Percentiles rank a stretch among this genome's conserved stretches.
Evolutionary conservation across 1,140 invertebrate genomes (phyloP).

Genomic region (Saccostrea echinata): DNA sequence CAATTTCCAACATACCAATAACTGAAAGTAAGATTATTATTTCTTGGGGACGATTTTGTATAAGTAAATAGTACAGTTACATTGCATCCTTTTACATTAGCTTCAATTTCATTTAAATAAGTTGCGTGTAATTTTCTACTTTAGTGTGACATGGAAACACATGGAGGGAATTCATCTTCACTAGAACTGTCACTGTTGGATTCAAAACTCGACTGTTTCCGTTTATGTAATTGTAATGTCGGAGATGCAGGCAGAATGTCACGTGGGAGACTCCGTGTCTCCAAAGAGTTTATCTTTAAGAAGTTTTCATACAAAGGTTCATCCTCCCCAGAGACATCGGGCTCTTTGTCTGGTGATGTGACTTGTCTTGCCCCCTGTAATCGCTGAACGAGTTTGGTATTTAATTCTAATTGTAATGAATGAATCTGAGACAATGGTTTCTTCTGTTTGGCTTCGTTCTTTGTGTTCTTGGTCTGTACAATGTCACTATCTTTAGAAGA

Average conservation of each 20-base stretch:
- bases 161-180: not conserved
- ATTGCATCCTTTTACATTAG: too few relatives aligned
- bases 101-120: too few relatives aligned
- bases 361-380: not conserved
- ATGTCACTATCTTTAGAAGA: not conserved
- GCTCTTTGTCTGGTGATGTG: not conserved
- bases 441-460: not conserved
- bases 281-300: not conserved
- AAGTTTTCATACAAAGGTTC: conserved; percentile 24
- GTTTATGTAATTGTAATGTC: not conserved
- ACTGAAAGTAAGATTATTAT: too few relatives aligned
- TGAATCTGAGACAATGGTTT: not conserved
- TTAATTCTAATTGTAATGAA: not conserved
- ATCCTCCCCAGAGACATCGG: not conserved
- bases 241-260: not conserved
- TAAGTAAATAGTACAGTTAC: too few relatives aligned
- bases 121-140: too few relatives aligned
- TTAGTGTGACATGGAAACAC: too few relatives aligned
- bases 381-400: not conserved
- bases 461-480: not conserved
- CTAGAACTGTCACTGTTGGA: conserved; percentile 6
- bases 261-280: conserved; percentile 27
- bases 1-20: too few relatives aligned
- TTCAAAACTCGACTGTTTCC: not conserved
- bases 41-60: too few relatives aligned